These are phyloP conservation scores for Drosophila suboccidentalis DNA, from an alignment of 2,888 invertebrate species.

Conservation along the genomic window DNA sequence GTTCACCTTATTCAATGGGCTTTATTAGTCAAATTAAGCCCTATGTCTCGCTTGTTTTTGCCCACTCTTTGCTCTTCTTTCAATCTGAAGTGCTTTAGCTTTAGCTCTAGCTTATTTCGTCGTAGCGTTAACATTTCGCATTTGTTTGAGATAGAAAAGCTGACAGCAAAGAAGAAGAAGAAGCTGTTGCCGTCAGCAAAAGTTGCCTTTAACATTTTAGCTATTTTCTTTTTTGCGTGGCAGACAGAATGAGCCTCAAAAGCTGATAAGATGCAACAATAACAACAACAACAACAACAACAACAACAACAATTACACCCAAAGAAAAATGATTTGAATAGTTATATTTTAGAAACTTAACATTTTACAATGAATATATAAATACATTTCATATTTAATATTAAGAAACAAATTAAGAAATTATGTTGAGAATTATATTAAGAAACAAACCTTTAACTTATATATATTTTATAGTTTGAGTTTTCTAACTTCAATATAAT, in stretches of 20 bases:
- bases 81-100: conserved; percentile 11
- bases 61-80: too few relatives aligned
- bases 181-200: conserved; percentile 36
- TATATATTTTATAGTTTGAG: too few relatives aligned
- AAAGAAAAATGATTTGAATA: not conserved
- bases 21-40: conserved; percentile 14
- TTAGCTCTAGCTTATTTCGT: conserved; percentile 23
- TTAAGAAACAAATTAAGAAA: too few relatives aligned
- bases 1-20: not conserved
- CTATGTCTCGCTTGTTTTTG: conserved; percentile 4
- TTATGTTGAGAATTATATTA: too few relatives aligned
- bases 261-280: conserved; percentile 45
- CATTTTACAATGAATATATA: too few relatives aligned
- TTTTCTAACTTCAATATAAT: too few relatives aligned
- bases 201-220: conserved; percentile 37
- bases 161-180: conserved; percentile 24
- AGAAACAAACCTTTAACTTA: too few relatives aligned
- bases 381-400: too few relatives aligned
- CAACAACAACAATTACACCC: not conserved
- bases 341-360: too few relatives aligned
- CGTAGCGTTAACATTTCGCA: conserved; percentile 13
- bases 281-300: conserved; percentile 2
- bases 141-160: conserved; percentile 15
- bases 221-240: conserved; percentile 44
- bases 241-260: conserved; percentile 43